These are phyloP conservation scores for Loriculus beryllinus DNA, from an alignment of 2,797 vertebrate species.

Conservation along the genomic window DNA sequence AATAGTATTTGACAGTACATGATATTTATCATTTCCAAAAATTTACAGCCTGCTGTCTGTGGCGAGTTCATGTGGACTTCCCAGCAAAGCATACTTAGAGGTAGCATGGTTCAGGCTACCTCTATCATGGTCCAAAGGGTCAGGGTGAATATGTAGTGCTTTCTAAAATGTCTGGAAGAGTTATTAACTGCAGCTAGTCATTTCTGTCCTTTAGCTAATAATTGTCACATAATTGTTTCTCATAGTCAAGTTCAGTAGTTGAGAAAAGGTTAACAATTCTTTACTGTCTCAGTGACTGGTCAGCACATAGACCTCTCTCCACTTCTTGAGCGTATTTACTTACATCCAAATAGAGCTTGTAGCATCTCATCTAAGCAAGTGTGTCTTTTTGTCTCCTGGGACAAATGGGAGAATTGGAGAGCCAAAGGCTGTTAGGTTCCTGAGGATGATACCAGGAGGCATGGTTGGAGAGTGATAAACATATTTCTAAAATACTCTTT, in stretches of 20 bases:
- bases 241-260: neutral
- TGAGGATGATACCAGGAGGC: neutral
- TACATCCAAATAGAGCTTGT: neutral
- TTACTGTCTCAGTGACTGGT: neutral
- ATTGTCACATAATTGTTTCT: neutral
- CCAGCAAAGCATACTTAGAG: neutral
- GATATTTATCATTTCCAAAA: neutral
- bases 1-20: neutral
- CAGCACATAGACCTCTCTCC: neutral
- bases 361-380: neutral
- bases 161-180: neutral
- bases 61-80: neutral
- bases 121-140: neutral
- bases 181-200: neutral
- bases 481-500: neutral
- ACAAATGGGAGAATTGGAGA: neutral
- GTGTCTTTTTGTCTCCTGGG: neutral
- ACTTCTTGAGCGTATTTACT: neutral
- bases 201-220: neutral
- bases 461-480: neutral
- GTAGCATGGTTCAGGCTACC: neutral
- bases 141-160: neutral
- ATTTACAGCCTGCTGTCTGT: neutral
- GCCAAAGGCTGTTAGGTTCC: neutral
- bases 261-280: neutral